phyloP scores from a whole-genome alignment of 1,140 invertebrate species.

The Aphaenogaster floridana region DNA sequence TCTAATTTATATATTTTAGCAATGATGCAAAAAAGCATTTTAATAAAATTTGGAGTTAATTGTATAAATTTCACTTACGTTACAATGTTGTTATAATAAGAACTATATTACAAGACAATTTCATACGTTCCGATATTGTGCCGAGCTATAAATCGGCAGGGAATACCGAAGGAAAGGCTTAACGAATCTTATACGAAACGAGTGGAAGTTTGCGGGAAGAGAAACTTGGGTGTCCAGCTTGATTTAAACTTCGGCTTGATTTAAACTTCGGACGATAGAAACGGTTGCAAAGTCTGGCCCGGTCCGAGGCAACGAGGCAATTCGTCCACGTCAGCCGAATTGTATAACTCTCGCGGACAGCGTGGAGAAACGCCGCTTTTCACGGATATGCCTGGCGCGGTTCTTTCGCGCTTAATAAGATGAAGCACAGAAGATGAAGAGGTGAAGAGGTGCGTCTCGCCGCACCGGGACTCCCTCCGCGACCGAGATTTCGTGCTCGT shows the following conservation, averaged over 20 bases:
- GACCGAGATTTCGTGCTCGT: slow-evolving; percentile 31
- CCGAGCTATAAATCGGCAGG: neutral
- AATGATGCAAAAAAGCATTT: neutral
- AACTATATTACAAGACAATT: neutral
- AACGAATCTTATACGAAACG: neutral
- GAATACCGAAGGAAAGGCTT: neutral
- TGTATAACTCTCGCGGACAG: slow-evolving; percentile 12
- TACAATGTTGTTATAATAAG: neutral
- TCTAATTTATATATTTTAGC: neutral
- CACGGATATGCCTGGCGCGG: neutral
- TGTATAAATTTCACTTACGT: neutral
- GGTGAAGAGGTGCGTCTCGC: neutral
- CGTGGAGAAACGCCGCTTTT: slow-evolving; percentile 37
- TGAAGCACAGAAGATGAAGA: slow-evolving; percentile 28
- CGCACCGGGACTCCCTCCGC: neutral
- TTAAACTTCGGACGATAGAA: slow-evolving; percentile 13
- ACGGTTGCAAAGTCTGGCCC: slow-evolving; percentile 30
- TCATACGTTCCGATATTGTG: neutral
- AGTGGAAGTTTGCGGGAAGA: neutral
- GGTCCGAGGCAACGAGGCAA: slow-evolving; percentile 20
- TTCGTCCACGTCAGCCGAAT: slow-evolving; percentile 34
- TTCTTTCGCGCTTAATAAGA: slow-evolving; percentile 18
- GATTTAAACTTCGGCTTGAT: neutral
- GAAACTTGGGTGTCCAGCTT: slow-evolving; percentile 8
- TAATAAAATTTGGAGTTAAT: neutral